phyloP scores from a whole-genome alignment of 2,888 invertebrate genomes.

The Calameuta filiformis region DNA sequence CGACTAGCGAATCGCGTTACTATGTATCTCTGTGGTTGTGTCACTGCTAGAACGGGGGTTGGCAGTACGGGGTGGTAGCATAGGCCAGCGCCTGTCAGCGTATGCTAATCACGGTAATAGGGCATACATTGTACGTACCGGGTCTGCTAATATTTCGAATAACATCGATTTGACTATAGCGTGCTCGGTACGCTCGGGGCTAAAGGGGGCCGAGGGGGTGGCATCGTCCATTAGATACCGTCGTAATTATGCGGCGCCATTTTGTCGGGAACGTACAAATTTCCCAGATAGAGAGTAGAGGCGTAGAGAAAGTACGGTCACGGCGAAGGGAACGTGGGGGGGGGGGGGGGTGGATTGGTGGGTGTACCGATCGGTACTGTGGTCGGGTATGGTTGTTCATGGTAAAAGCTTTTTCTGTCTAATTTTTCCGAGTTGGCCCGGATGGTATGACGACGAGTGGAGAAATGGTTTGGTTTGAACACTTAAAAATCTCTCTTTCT shows the following conservation, averaged over 20 bases:
- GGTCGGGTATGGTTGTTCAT: background rate
- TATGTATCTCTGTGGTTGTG: conserved; percentile 30
- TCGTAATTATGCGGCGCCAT: conserved; percentile 41
- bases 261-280: background rate
- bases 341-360: background rate
- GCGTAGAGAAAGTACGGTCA: background rate
- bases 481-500: conserved; percentile 11
- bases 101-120: conserved; percentile 64
- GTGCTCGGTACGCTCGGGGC: conserved; percentile 22
- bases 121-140: conserved; percentile 50
- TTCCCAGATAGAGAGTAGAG: background rate
- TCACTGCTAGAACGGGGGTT: conserved; percentile 26
- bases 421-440: background rate
- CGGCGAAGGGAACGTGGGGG: background rate
- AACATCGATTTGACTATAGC: conserved; percentile 50
- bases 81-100: conserved; percentile 53
- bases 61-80: conserved; percentile 33
- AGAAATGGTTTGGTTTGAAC: background rate
- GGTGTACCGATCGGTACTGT: background rate
- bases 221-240: conserved; percentile 50
- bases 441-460: background rate
- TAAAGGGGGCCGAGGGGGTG: conserved; percentile 31
- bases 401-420: background rate
- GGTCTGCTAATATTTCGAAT: conserved; percentile 58
- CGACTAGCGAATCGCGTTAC: conserved; percentile 21